These are phyloP conservation scores for Phymorhynchus buccinoides DNA, from an alignment of 1,140 invertebrate species.

Conservation along the genomic window DNA sequence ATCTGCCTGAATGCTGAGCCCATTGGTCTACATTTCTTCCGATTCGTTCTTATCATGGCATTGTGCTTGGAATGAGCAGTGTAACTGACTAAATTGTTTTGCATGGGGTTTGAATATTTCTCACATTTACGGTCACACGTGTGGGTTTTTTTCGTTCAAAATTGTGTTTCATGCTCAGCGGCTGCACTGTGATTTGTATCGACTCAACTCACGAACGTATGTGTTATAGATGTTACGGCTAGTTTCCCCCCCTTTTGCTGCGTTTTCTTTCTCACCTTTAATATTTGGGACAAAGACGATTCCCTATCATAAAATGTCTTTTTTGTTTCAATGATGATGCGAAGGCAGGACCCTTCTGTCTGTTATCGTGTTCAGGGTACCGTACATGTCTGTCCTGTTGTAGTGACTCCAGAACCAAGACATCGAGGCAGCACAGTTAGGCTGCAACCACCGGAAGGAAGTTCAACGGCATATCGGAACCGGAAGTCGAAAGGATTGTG, in stretches of 20 bases:
- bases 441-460: not conserved
- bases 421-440: conserved; percentile 21
- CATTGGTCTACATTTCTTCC: not conserved
- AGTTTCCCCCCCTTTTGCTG: not conserved
- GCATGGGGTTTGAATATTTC: not conserved
- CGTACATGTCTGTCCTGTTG: not conserved
- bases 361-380: not conserved
- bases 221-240: not conserved
- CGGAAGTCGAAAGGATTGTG: not conserved
- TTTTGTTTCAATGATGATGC: not conserved
- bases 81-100: not conserved
- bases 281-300: not conserved
- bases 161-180: not conserved
- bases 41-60: not conserved
- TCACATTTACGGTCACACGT: not conserved
- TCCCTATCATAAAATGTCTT: not conserved
- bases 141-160: not conserved
- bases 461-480: not conserved
- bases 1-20: not conserved
- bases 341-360: not conserved
- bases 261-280: not conserved
- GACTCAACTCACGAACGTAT: not conserved
- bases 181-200: conserved; percentile 21
- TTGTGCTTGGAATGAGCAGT: not conserved
- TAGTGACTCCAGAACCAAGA: not conserved